Evolutionary conservation across 1,140 invertebrate genomes (phyloP).

Genomic region (Agrilus planipennis): DNA sequence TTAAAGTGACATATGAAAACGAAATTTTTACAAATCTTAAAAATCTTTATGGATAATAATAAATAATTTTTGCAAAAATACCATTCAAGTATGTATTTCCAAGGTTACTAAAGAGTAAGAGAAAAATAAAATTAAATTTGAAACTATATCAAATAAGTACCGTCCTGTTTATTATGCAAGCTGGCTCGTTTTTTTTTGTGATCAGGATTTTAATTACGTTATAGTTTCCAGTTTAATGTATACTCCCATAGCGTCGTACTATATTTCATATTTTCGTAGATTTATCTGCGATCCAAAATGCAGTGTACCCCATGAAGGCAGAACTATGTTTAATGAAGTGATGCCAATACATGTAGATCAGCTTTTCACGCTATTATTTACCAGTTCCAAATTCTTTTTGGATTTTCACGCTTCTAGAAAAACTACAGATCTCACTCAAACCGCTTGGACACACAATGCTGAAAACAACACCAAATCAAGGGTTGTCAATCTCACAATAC

Average conservation of each 20-base stretch:
- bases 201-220: no score
- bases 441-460: slow-evolving; percentile 58
- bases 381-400: slow-evolving; percentile 80
- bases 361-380: slow-evolving; percentile 84
- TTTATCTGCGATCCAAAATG: slow-evolving; percentile 34
- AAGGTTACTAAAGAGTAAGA: no score
- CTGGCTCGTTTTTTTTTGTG: no score
- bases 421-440: slow-evolving; percentile 60
- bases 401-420: slow-evolving; percentile 70
- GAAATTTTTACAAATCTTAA: neutral
- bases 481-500: slow-evolving; percentile 67
- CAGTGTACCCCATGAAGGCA: slow-evolving; percentile 62
- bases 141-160: no score
- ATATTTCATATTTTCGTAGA: slow-evolving; percentile 4
- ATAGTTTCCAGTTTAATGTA: no score
- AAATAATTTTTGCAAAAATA: neutral
- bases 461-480: slow-evolving; percentile 62
- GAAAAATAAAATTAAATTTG: no score
- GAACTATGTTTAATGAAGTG: slow-evolving; percentile 58
- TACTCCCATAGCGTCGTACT: no score
- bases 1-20: no score
- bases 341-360: slow-evolving; percentile 74
- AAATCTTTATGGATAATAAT: neutral
- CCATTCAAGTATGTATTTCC: slow-evolving; percentile 3
- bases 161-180: no score